Evolutionary conservation across 2,888 invertebrate genomes (phyloP), one percentile per base, ranked within the genome.

Genomic region (Folsomia manolachei): DNA sequence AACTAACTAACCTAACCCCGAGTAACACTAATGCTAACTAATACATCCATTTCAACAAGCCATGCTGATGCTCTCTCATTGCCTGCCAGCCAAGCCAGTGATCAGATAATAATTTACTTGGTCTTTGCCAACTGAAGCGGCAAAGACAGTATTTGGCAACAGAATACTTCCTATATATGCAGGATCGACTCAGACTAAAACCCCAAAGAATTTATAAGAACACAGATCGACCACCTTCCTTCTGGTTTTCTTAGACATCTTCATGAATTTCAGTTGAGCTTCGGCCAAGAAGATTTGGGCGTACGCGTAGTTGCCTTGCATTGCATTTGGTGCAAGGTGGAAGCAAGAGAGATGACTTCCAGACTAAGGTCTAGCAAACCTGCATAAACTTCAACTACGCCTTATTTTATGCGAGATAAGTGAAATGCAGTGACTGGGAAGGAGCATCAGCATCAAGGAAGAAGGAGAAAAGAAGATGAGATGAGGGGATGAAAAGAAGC

Each of bases 371-470:
- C n/a, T n/a, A n/a, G n/a, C n/a, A n/a, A n/a, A n/a, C n/a, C n/a
- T n/a, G n/a, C n/a, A n/a, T n/a, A n/a, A n/a, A n/a, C n/a, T n/a
- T n/a, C 56, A 7, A 39, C 39, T 27, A 19, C 26, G 27, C 27
- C 64, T 64, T 27, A 64, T 25, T 64, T 64, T 64, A 19, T 64
- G 64, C 25, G 27, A 52, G 66, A 66, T 66, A 67, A 67, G 67
- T 67, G 56, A 53, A 67, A 56, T 67, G 56, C 60, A 56, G 56
- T 56, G 56, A 64, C 52, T 26, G 53, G 18, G 9, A 23, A 19
- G 19, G n/a, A n/a, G n/a, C n/a, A n/a, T n/a, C n/a, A n/a, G n/a
- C n/a, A n/a, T n/a, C n/a, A n/a, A n/a, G n/a, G n/a, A n/a, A n/a
- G 21, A 27, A 7, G 56, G 67, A n/a, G 56, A 4, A 2, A n/a